Evolutionary conservation across 2,797 vertebrate species (phyloP).

Genomic region (Falco peregrinus): DNA sequence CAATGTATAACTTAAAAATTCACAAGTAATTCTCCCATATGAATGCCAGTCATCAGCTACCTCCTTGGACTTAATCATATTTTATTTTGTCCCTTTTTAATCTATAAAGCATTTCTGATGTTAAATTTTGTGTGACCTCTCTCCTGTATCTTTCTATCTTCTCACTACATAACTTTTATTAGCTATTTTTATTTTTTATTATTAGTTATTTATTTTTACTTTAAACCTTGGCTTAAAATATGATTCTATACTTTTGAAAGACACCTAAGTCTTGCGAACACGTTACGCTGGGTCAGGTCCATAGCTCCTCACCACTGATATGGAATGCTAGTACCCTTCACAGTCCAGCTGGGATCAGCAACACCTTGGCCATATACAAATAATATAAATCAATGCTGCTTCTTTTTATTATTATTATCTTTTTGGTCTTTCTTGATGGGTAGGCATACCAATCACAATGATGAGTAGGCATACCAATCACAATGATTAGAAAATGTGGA

Average conservation of each 20-base stretch:
- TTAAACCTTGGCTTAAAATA: background rate
- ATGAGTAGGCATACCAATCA: background rate
- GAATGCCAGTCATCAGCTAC: background rate
- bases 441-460: background rate
- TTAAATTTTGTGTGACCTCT: background rate
- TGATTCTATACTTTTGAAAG: background rate
- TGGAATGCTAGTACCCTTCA: background rate
- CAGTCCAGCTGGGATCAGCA: background rate
- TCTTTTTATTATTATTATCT: background rate
- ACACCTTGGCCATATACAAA: background rate
- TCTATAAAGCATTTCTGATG: background rate
- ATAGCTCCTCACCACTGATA: background rate
- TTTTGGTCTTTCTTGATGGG: background rate
- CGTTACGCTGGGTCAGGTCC: no score
- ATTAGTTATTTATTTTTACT: background rate
- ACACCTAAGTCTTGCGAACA: background rate
- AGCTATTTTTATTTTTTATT: background rate
- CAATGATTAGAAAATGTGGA: background rate
- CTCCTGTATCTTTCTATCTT: background rate
- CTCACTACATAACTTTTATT: background rate
- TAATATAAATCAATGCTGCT: background rate
- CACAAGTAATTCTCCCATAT: background rate
- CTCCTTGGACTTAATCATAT: background rate
- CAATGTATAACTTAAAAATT: background rate
- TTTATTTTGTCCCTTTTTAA: background rate